Evolutionary conservation across 2,888 invertebrate species (phyloP).

Genomic region (Caenorhabditis auriculariae): DNA sequence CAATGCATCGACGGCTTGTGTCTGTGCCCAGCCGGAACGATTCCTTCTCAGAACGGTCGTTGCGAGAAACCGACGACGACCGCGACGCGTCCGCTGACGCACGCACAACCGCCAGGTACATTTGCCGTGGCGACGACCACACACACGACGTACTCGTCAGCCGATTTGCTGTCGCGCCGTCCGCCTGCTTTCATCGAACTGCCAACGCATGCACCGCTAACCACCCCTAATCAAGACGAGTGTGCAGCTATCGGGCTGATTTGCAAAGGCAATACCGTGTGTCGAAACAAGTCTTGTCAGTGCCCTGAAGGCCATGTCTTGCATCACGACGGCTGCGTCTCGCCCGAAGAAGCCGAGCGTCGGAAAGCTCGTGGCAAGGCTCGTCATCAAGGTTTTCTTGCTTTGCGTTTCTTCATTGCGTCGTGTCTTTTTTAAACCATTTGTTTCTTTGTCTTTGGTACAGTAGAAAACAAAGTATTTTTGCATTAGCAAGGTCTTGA

Average conservation of each 20-base stretch:
- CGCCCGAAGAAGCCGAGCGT: constrained; percentile 42
- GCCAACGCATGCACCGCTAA: constrained; percentile 38
- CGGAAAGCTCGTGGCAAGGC: constrained; percentile 32
- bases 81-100: constrained; percentile 14
- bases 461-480: too few species aligned
- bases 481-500: too few species aligned
- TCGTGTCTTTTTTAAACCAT: too few species aligned
- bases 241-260: constrained; percentile 50
- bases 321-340: constrained; percentile 56
- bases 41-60: constrained; percentile 40
- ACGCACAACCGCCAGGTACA: constrained; percentile 13
- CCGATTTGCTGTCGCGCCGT: constrained; percentile 23
- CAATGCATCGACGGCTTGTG: constrained; percentile 57
- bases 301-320: constrained; percentile 54
- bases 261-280: constrained; percentile 53
- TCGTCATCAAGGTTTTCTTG: constrained; percentile 37
- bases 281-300: constrained; percentile 55
- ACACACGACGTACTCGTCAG: constrained; percentile 4
- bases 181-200: constrained; percentile 34
- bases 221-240: constrained; percentile 33
- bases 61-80: constrained; percentile 37
- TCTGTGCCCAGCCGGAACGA: constrained; percentile 59
- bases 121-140: constrained; percentile 20
- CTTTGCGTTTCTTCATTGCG: too few species aligned
- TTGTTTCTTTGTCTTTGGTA: too few species aligned